A percentile compares a stretch with the other conserved stretches of the same genome.
Conservation (phyloP, 2,888 invertebrate species). For the Habroteleia sp. region DNA sequence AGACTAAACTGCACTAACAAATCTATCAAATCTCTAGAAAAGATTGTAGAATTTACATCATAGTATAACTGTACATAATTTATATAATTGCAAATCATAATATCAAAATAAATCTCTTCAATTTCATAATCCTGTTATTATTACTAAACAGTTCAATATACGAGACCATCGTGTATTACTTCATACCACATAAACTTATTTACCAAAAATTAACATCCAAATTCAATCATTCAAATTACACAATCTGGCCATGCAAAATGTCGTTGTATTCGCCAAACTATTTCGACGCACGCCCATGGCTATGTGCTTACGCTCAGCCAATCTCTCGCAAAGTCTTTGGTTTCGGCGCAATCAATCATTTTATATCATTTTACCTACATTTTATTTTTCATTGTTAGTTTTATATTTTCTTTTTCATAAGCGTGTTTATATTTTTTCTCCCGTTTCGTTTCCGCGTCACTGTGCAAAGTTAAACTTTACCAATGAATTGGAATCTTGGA, state of each 20-base stretch:
- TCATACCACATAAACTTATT: constrained; percentile 33
- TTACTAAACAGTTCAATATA: constrained; percentile 15
- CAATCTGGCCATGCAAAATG: constrained; percentile 72
- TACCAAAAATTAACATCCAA: constrained; percentile 49
- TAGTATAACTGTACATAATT: too few species aligned
- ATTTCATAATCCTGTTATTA: constrained; percentile 24
- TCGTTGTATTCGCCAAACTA: constrained; percentile 77
- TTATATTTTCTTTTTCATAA: constrained; percentile 34
- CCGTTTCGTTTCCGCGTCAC: constrained; percentile 37
- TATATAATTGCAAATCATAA: constrained; percentile 5
- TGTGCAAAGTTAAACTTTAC: constrained; percentile 46
- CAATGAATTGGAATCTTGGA: constrained; percentile 49
- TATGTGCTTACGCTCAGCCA: constrained; percentile 37
- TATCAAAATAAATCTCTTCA: constrained; percentile 19
- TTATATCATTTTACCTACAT: constrained; percentile 41
- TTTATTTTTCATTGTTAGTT: constrained; percentile 53
- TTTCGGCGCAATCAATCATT: constrained; percentile 44
- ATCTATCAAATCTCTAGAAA: too few species aligned
- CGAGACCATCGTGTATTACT: constrained; percentile 3
- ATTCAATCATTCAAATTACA: constrained; percentile 38
- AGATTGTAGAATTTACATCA: too few species aligned
- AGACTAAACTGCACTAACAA: too few species aligned
- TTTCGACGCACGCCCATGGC: constrained; percentile 59
- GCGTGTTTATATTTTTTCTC: constrained; percentile 48
- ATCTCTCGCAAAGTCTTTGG: constrained; percentile 32